These are phyloP conservation scores for Drosophila picticornis DNA, from an alignment of 2,888 invertebrate species.

Conservation along the genomic window DNA sequence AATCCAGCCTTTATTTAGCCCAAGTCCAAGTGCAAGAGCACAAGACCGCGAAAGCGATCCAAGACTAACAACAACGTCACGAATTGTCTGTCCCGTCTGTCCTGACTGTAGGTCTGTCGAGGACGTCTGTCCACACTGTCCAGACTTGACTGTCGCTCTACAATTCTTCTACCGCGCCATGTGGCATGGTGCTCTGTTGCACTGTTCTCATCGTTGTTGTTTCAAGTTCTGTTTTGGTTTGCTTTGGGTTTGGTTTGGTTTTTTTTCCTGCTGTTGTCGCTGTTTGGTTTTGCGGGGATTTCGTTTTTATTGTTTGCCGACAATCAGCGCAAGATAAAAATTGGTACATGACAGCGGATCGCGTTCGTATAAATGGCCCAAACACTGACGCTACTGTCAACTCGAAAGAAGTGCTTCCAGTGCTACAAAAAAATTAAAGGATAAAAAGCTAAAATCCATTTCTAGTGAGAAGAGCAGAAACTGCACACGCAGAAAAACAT, in stretches of 20 bases:
- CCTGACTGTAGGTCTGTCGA: conserved; percentile 59
- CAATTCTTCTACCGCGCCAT: conserved; percentile 67
- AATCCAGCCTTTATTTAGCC: conserved; percentile 53
- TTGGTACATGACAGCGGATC: conserved; percentile 83
- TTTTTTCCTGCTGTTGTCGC: conserved; percentile 44
- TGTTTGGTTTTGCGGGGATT: conserved; percentile 61
- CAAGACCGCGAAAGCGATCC: conserved; percentile 43
- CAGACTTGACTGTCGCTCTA: conserved; percentile 68
- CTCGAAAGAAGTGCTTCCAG: conserved; percentile 57
- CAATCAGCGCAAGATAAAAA: conserved; percentile 83
- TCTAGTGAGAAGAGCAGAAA: conserved; percentile 13
- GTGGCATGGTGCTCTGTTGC: conserved; percentile 42
- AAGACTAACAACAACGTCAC: conserved; percentile 82
- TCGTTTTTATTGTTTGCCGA: conserved; percentile 83
- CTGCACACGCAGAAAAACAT: not conserved
- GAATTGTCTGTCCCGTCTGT: conserved; percentile 75
- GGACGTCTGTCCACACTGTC: conserved; percentile 15
- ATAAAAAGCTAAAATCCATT: conserved; percentile 25
- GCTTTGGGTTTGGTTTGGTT: conserved; percentile 12
- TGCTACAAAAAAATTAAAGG: conserved; percentile 8
- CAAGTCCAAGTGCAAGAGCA: conserved; percentile 37
- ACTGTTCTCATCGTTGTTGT: conserved; percentile 33
- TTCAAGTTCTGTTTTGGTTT: conserved; percentile 33
- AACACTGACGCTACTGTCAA: conserved; percentile 81
- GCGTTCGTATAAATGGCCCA: conserved; percentile 83